phyloP scores from a whole-genome alignment of 2,113 vertebrate species.

The Epinephelus moara region DNA sequence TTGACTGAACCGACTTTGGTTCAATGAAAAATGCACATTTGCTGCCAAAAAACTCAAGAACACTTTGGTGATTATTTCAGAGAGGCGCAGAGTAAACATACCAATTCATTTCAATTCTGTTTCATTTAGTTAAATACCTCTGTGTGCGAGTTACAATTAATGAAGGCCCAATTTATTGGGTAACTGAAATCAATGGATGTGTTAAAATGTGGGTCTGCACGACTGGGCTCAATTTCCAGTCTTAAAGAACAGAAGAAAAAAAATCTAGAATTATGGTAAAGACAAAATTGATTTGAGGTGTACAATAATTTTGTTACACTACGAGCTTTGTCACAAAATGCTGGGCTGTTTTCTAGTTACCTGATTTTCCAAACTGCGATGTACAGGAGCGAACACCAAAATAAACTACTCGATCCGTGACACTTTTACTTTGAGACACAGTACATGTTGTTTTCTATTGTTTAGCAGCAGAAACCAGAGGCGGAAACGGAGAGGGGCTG shows the following conservation, averaged over 20 bases:
- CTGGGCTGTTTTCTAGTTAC: neutral
- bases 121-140: neutral
- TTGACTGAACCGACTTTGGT: neutral
- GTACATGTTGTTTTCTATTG: neutral
- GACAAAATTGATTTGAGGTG: neutral
- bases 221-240: neutral
- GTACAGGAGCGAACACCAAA: neutral
- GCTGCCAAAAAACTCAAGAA: neutral
- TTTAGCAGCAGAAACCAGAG: neutral
- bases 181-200: conserved; percentile 17
- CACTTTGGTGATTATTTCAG: neutral
- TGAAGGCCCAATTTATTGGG: neutral
- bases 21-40: neutral
- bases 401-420: neutral
- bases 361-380: neutral
- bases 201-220: neutral
- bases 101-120: neutral
- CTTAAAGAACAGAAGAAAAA: neutral
- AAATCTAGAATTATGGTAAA: neutral
- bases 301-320: neutral
- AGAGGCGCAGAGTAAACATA: neutral
- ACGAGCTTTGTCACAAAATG: neutral
- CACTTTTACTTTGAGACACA: neutral
- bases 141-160: neutral
- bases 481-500: too few relatives aligned